Percentiles rank a stretch among this genome's conserved stretches.
Conservation (phyloP, 1,140 invertebrate species). For the Asbolus verrucosus region DNA sequence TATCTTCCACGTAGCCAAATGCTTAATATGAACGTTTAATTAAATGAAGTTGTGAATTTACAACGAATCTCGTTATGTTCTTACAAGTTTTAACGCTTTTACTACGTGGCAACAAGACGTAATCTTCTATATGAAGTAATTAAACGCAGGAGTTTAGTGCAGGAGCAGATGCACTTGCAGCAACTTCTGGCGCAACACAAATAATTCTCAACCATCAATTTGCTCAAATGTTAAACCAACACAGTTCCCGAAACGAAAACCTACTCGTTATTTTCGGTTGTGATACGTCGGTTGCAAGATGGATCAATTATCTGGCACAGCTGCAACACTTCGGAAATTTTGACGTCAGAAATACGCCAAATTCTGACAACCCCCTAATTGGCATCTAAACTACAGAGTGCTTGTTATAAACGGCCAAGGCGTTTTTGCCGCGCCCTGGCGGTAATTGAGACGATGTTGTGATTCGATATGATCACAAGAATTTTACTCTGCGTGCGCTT, state of each 20-base stretch:
- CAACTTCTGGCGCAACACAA: not conserved
- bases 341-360: too few relatives aligned
- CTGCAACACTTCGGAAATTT: not conserved
- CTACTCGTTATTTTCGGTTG: slow-evolving; percentile 18
- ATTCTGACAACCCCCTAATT: too few relatives aligned
- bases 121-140: slow-evolving; percentile 39
- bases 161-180: slow-evolving; percentile 19
- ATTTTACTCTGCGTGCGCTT: too few relatives aligned
- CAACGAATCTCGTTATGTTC: slow-evolving; percentile 41
- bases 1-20: not conserved
- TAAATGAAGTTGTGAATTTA: slow-evolving; percentile 7
- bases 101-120: slow-evolving; percentile 41
- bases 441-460: too few relatives aligned
- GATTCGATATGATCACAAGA: too few relatives aligned
- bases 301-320: slow-evolving; percentile 7
- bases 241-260: slow-evolving; percentile 1
- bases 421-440: too few relatives aligned
- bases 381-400: too few relatives aligned
- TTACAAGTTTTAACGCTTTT: slow-evolving; percentile 30
- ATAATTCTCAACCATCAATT: slow-evolving; percentile 11
- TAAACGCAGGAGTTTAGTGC: slow-evolving; percentile 22
- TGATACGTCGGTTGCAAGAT: not conserved
- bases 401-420: too few relatives aligned
- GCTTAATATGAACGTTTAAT: slow-evolving; percentile 36
- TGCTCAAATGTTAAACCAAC: not conserved